phyloP scores from a whole-genome alignment of 2,888 invertebrate genomes.

The Tenthredo mesomela region DNA sequence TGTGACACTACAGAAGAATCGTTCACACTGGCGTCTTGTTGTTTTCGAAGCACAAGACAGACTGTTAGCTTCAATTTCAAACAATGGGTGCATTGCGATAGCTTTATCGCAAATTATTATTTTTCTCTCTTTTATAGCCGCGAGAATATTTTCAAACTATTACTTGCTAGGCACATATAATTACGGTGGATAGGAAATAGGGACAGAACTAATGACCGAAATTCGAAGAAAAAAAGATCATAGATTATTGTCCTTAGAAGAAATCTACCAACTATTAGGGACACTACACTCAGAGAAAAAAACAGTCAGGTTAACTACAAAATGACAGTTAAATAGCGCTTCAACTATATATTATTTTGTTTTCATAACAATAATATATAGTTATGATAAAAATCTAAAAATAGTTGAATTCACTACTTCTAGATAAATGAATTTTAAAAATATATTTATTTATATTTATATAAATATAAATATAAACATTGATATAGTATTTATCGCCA shows the following conservation, averaged over 20 bases:
- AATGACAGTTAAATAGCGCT: too few relatives aligned
- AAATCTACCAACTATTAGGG: not conserved
- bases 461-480: too few relatives aligned
- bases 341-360: too few relatives aligned
- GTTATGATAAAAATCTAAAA: too few relatives aligned
- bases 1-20: not conserved
- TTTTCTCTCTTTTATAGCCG: not conserved
- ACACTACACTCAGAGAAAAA: too few relatives aligned
- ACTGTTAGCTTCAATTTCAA: not conserved
- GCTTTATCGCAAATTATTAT: not conserved
- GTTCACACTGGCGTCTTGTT: not conserved
- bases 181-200: not conserved
- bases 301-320: too few relatives aligned
- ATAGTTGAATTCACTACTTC: too few relatives aligned
- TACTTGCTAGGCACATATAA: not conserved
- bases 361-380: too few relatives aligned
- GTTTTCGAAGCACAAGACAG: not conserved
- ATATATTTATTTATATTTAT: too few relatives aligned
- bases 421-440: too few relatives aligned
- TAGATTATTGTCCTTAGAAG: not conserved
- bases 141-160: not conserved
- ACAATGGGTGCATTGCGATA: not conserved
- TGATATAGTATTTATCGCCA: too few relatives aligned
- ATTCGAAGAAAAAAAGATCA: not conserved
- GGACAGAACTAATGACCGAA: not conserved